Conservation (phyloP, 2,797 vertebrate species). For the Naso thynnoides region DNA sequence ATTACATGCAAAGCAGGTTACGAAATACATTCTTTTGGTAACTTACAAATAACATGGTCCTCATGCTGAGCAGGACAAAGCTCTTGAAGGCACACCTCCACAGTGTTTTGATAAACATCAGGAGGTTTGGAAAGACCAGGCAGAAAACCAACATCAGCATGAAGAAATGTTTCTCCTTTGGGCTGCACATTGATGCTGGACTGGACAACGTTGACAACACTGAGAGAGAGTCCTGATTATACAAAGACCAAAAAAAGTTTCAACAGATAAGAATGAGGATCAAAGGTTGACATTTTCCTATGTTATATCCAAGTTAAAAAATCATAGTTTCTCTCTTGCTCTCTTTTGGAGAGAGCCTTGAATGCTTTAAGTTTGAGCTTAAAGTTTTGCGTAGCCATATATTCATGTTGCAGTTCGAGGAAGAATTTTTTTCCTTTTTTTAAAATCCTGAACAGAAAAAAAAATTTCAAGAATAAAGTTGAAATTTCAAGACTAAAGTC, state of each 20-base stretch:
- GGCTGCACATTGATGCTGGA: constrained; percentile 60
- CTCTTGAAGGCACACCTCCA: constrained; percentile 87
- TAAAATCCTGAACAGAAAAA: too few relatives aligned
- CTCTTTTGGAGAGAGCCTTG: not conserved
- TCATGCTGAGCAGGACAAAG: constrained; percentile 78
- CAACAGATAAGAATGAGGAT: not conserved
- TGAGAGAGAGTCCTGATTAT: constrained; percentile 80
- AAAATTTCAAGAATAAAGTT: too few relatives aligned
- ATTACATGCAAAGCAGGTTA: not conserved
- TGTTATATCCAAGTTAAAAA: not conserved
- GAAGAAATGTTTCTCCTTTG: constrained; percentile 81
- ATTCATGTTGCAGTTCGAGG: too few relatives aligned
- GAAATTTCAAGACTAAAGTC: too few relatives aligned
- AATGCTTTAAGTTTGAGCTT: constrained; percentile 1
- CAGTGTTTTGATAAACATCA: constrained; percentile 85
- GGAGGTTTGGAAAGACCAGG: constrained; percentile 84
- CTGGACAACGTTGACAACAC: constrained; percentile 79
- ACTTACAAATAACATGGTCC: constrained; percentile 80
- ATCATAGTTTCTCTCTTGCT: not conserved
- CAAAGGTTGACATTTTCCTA: not conserved
- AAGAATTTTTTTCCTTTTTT: too few relatives aligned
- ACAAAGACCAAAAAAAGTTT: constrained; percentile 30
- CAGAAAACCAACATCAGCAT: constrained; percentile 84
- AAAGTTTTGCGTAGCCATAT: not conserved
- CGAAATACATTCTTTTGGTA: not conserved